Conservation (phyloP, 2,797 vertebrate species). For the Mycteria americana region DNA sequence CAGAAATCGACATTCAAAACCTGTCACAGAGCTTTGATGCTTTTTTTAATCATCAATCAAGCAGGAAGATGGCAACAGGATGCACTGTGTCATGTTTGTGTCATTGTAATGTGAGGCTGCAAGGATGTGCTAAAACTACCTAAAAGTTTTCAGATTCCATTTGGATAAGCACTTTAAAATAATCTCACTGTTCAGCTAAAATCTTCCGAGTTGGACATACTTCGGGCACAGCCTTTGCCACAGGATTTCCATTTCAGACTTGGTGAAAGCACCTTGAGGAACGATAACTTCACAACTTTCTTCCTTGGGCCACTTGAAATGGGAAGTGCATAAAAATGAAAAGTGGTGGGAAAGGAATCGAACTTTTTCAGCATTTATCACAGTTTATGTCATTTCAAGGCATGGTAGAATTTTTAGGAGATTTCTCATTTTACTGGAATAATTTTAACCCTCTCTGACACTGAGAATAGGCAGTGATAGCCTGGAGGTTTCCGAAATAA, state of each 20-base stretch:
- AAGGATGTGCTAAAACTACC: neutral
- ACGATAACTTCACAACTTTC: neutral
- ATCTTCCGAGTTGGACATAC: neutral
- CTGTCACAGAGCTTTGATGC: neutral
- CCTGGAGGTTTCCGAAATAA: neutral
- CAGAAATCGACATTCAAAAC: neutral
- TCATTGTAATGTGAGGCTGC: neutral
- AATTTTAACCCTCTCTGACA: neutral
- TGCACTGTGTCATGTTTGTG: neutral
- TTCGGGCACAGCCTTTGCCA: neutral
- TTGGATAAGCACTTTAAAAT: neutral
- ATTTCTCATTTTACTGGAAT: neutral
- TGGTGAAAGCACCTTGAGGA: neutral
- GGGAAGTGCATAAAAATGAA: neutral
- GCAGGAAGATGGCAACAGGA: neutral
- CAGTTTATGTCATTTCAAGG: neutral
- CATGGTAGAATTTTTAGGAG: neutral
- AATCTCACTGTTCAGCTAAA: neutral
- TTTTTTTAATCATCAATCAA: neutral
- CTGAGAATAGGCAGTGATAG: neutral
- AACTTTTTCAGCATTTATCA: neutral
- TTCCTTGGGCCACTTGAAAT: neutral
- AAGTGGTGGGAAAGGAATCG: neutral
- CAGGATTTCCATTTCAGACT: neutral
- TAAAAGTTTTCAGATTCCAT: neutral